Evolutionary conservation across 2,113 vertebrate genomes (phyloP), one percentile per base, ranked within the genome.

Genomic region (Dipodomys spectabilis): DNA sequence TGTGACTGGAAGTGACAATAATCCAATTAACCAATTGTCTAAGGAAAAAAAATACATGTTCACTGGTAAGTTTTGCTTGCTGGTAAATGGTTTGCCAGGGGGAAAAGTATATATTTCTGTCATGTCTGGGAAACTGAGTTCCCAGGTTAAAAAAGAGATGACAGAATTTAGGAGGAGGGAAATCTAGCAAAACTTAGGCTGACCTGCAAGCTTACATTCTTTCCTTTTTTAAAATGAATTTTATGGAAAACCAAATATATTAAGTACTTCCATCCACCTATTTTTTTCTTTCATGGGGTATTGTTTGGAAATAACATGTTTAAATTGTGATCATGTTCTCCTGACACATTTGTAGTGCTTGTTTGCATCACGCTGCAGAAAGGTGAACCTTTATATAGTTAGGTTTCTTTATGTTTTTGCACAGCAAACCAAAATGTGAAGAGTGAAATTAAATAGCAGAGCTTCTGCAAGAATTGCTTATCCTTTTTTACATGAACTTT

Each of bases 81-180:
- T 82, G 62, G 60, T 25, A 62, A 86, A 89, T 93, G 71, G 72
- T 91, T 93, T 91, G 22, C 20, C 73, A 64, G 73, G 27, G 11
- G 23, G 35, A 62, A 32, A 75, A 49, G 10, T 69, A 64, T 18
- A 18, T 72, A 57, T 93, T 85, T 93, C 45, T 82, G 78, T 62
- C 68, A 60, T 95, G 93, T 93, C 85, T 95, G 93, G 82, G 90
- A 92, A 92, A 64, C 71, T 74, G 90, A 79, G 35, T 74, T 80
- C 83, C 92, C 44, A 30, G 57, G 94, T 69, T 93, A 88, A 86
- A 93, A 90, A 88, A 71, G 78, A 94, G 75, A 95, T 90, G 93
- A 95, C 87, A 94, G 87, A 77, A 94, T 96, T 92, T 92, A 95
- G 93, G 88, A 95, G 96, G 95, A 82, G 93, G 68, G 85, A 92